phyloP scores from a whole-genome alignment of 2,797 vertebrate species.

The Anableps anableps region DNA sequence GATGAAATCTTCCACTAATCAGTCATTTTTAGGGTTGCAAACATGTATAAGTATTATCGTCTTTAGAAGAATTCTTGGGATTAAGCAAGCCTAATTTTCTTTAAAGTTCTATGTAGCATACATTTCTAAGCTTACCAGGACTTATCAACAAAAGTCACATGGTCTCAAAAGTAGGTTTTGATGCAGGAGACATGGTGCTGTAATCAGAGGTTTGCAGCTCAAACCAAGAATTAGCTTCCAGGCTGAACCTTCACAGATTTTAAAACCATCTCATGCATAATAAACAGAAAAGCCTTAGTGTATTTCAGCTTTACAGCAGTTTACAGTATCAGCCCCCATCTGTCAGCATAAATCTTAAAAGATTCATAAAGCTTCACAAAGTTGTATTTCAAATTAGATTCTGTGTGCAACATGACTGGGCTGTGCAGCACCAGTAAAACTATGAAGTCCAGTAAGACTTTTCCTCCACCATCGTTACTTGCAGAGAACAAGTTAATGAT shows the following conservation, averaged over 20 bases:
- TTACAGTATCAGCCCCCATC: neutral
- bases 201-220: constrained; percentile 15
- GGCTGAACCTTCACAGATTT: neutral
- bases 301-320: constrained; percentile 23
- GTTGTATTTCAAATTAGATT: neutral
- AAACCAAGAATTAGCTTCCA: constrained; percentile 13
- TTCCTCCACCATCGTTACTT: neutral
- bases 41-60: constrained; percentile 14
- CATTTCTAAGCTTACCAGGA: neutral
- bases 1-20: constrained; percentile 1
- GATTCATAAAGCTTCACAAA: neutral
- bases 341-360: neutral
- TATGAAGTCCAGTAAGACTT: neutral
- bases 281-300: constrained; percentile 15
- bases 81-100: constrained; percentile 15
- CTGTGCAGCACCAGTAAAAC: neutral
- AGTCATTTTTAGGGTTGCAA: constrained; percentile 21
- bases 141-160: constrained; percentile 12
- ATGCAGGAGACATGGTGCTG: neutral
- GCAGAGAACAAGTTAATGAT: constrained; percentile 3
- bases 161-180: constrained; percentile 10
- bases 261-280: constrained; percentile 20
- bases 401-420: neutral
- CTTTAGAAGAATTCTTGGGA: neutral
- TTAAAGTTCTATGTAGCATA: neutral